Evolutionary conservation across 1,140 invertebrate species (phyloP), one percentile per base, ranked within the genome.

Genomic region (Saccostrea cuccullata): DNA sequence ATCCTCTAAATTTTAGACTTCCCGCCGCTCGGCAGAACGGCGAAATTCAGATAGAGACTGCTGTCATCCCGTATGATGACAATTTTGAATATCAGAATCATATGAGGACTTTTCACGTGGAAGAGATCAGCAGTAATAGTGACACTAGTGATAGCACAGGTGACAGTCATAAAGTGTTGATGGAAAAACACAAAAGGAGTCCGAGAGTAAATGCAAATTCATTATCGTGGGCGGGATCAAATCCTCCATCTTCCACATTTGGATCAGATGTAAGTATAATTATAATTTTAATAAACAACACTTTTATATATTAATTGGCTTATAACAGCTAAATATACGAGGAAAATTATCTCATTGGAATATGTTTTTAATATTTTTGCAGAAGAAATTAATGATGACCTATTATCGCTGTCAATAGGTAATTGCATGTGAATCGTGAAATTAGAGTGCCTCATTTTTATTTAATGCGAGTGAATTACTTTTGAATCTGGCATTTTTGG

Each of bases 41-140:
- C 47, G 91, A 92, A 64, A 92, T 92, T 40, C 91, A 90, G 17
- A 88, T 92, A n/a, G 90, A 92, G 82, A 92, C 91, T 56, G 90
- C 91, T 3, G 89, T 92, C 30, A 90, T 89, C 40, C 91, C 91
- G 0, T 92, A 91, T 88, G 58, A 77, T 82, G 82, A 87, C 2
- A 86, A 84, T 4, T 70, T 87, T 83, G 85, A 67, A 82, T 90
- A 87, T 85, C 84, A 86, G 9, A 84, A 89, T 30, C 67, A 87
- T n/a, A 67, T 89, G 30, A 90, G 84, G 82, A 88, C 58, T 23
- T 89, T 90, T 58, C 85, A 86, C 17, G 87, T 85, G 36, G 83
- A 87, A 8, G 89, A 90, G 36, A 85, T 77, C 64, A 91, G 85
- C 30, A 90, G 90, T 86, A 89, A 87, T 84, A 89, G 87, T 58